These are phyloP conservation scores for Montifringilla adamsi DNA, from an alignment of 2,113 vertebrate genomes.

Conservation along the genomic window DNA sequence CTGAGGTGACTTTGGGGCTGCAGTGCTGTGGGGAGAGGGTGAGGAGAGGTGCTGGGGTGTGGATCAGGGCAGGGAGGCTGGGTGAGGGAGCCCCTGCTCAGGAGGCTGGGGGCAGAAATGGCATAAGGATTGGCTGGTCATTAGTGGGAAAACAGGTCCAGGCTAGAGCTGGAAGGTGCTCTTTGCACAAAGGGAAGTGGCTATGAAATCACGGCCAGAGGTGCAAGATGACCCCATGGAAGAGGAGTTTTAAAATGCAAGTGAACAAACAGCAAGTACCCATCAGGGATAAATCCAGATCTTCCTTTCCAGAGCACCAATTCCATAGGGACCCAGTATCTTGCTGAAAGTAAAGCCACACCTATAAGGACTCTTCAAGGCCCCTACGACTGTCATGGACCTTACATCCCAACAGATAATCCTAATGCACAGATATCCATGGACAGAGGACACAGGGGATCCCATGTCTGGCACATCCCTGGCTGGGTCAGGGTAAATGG, in stretches of 20 bases:
- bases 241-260: background rate
- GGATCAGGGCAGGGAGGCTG: background rate
- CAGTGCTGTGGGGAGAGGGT: background rate
- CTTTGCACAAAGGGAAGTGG: background rate
- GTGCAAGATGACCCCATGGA: background rate
- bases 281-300: background rate
- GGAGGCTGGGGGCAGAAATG: background rate
- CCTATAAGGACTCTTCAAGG: background rate
- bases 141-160: background rate
- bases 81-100: accelerated
- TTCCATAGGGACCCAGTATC: background rate
- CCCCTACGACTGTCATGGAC: background rate
- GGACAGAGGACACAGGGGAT: background rate
- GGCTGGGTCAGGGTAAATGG: background rate
- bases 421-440: background rate
- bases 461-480: background rate
- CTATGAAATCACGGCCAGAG: background rate
- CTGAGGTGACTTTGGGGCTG: background rate
- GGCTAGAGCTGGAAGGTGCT: background rate
- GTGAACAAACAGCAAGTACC: background rate
- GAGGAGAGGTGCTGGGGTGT: background rate
- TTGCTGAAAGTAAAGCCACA: background rate
- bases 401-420: background rate
- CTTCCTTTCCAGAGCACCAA: background rate
- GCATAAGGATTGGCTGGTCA: background rate